These are phyloP conservation scores for Phrynocephalus guinanensis DNA, from an alignment of 2,797 vertebrate genomes.

Conservation along the genomic window DNA sequence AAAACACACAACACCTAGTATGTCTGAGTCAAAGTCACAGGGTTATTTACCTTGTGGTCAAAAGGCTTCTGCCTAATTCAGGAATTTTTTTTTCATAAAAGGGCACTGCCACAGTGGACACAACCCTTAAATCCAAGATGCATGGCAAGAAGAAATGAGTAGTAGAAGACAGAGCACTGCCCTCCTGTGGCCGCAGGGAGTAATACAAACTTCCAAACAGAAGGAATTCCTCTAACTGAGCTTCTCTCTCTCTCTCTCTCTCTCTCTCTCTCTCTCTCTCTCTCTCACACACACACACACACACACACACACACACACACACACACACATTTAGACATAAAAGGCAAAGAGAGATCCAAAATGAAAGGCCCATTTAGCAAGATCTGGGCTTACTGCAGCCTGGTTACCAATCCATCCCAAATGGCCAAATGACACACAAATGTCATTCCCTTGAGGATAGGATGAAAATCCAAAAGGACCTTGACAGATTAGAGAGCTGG, in stretches of 20 bases:
- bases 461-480: too few species aligned
- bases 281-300: too few species aligned
- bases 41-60: not conserved
- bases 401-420: not conserved
- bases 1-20: not conserved
- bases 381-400: not conserved
- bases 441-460: too few species aligned
- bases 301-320: too few species aligned
- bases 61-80: not conserved
- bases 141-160: not conserved
- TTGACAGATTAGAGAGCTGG: too few species aligned
- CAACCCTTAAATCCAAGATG: not conserved
- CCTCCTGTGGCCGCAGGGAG: constrained; percentile 12
- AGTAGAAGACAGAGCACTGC: constrained; percentile 15
- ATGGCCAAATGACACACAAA: not conserved
- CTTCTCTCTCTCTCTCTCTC: too few species aligned
- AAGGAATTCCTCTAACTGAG: not conserved
- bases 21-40: not conserved
- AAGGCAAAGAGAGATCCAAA: too few species aligned
- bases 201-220: not conserved
- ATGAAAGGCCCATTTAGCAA: too few species aligned
- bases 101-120: not conserved
- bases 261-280: not conserved
- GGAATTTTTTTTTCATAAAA: not conserved
- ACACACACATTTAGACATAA: not conserved